phyloP scores from a whole-genome alignment of 2,888 invertebrate genomes.

The Leptopterna dolabrata region DNA sequence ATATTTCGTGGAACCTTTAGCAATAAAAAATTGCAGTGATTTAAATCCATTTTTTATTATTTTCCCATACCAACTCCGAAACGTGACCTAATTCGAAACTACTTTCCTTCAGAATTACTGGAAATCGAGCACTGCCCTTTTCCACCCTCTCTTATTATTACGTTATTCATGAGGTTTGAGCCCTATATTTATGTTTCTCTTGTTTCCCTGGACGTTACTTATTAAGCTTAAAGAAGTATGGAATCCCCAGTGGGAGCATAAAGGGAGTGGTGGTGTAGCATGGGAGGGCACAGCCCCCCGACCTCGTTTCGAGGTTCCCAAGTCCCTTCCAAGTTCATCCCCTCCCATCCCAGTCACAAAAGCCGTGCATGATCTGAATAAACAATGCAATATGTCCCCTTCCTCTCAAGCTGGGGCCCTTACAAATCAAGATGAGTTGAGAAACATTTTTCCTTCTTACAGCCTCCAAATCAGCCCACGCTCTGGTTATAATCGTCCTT shows the following conservation, averaged over 20 bases:
- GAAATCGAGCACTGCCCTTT: neutral
- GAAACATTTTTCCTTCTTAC: slow-evolving; percentile 18
- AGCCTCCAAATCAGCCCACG: neutral
- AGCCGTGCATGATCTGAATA: slow-evolving; percentile 47
- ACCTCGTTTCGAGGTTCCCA: slow-evolving; percentile 27
- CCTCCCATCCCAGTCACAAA: neutral
- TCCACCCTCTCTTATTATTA: neutral
- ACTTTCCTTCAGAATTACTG: neutral
- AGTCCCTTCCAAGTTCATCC: neutral
- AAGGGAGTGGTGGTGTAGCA: neutral
- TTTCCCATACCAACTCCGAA: neutral
- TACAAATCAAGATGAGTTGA: slow-evolving; percentile 28
- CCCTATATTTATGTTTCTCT: slow-evolving; percentile 9
- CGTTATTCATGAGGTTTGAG: slow-evolving; percentile 17
- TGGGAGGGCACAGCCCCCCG: neutral
- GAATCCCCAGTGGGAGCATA: neutral
- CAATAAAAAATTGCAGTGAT: no score
- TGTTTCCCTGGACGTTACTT: slow-evolving; percentile 23
- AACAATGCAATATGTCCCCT: slow-evolving; percentile 22
- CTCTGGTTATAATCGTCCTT: neutral
- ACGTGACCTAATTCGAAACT: neutral
- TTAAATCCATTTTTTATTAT: neutral
- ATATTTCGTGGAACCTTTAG: no score
- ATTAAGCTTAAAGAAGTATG: slow-evolving; percentile 7
- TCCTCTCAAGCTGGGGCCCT: neutral